A percentile compares a stretch with the other conserved stretches of the same genome.
Evolutionary conservation across 1,140 invertebrate genomes (phyloP).

Genomic region (Alviniconcha marisindica): DNA sequence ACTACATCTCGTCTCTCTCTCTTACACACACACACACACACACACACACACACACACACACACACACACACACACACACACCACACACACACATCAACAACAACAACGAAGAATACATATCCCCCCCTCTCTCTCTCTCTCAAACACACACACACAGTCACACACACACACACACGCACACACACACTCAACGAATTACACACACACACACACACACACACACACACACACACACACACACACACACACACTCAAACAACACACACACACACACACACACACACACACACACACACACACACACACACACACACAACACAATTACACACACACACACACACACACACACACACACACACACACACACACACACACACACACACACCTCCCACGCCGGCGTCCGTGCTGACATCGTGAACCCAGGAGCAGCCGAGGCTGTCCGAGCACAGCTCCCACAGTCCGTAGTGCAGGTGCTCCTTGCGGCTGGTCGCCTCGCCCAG

Average conservation of each 20-base stretch:
- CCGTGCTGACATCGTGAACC: neutral
- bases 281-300: neutral
- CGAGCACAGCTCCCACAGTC: conserved; percentile 20
- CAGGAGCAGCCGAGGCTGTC: neutral
- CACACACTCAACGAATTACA: too few species aligned
- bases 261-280: conserved; percentile 1
- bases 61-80: too few species aligned
- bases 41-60: too few species aligned
- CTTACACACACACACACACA: too few species aligned
- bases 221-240: too few species aligned
- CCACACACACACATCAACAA: too few species aligned
- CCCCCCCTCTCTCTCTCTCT: too few species aligned
- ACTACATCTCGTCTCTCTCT: too few species aligned
- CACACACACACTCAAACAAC: neutral
- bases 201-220: too few species aligned
- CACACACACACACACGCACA: too few species aligned
- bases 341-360: neutral
- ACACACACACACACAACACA: conserved; percentile 9
- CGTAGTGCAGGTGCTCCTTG: conserved; percentile 1
- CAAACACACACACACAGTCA: too few species aligned
- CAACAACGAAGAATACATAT: too few species aligned
- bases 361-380: neutral
- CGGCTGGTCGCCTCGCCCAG: neutral
- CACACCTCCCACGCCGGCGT: neutral
- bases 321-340: neutral